These are phyloP conservation scores for Myathropa florea DNA, from an alignment of 2,888 invertebrate genomes.

Conservation along the genomic window DNA sequence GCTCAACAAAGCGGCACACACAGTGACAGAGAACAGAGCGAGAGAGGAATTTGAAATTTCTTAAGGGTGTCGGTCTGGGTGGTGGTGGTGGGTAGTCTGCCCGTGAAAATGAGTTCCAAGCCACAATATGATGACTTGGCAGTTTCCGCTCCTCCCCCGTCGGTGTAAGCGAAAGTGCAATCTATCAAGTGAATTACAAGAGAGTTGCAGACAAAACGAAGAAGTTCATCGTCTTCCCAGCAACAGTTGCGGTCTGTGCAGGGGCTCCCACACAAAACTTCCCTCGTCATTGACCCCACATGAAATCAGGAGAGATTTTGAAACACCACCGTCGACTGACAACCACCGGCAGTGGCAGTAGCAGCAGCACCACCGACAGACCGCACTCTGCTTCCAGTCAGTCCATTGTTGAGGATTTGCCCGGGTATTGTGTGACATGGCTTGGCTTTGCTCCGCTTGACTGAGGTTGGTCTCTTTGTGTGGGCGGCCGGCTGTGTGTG, in stretches of 20 bases:
- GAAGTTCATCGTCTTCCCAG: background rate
- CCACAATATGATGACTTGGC: background rate
- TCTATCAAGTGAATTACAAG: slow-evolving; percentile 29
- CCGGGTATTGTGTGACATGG: background rate
- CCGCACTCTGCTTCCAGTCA: background rate
- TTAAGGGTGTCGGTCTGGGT: background rate
- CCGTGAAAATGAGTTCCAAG: background rate
- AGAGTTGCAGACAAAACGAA: background rate
- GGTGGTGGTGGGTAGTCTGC: background rate
- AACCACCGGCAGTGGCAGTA: background rate
- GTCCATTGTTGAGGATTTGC: background rate
- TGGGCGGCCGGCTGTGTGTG: background rate
- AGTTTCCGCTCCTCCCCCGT: background rate
- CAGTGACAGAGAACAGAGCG: background rate
- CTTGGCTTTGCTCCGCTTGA: background rate
- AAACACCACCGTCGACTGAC: background rate
- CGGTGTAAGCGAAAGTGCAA: slow-evolving; percentile 21
- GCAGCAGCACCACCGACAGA: background rate
- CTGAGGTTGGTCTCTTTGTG: background rate
- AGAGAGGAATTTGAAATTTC: background rate
- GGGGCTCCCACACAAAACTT: background rate
- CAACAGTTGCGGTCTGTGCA: background rate
- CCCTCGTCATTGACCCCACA: background rate
- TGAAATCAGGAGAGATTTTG: background rate
- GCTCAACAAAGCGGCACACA: background rate